A percentile compares a stretch with the other conserved stretches of the same genome.
phyloP scores from a whole-genome alignment of 2,888 invertebrate species.

The Trachelus stipa region DNA sequence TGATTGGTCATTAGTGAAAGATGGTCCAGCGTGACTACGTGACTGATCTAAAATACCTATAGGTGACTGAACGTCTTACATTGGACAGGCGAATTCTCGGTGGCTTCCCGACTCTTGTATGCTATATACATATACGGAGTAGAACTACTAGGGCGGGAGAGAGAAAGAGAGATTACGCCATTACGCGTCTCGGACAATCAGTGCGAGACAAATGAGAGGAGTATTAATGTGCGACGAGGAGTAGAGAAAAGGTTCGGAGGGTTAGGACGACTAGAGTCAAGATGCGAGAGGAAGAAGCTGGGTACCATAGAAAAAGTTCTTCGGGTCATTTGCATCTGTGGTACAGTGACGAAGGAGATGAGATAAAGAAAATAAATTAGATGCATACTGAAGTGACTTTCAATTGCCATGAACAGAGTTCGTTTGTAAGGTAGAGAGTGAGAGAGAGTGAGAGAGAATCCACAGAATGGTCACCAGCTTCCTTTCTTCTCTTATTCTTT shows the following conservation, averaged over 20 bases:
- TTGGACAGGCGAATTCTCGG: conserved; percentile 19
- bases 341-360: neutral
- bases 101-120: conserved; percentile 8
- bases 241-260: neutral
- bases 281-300: neutral
- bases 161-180: conserved; percentile 51
- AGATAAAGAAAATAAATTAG: conserved; percentile 43
- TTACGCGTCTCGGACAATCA: conserved; percentile 59
- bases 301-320: neutral
- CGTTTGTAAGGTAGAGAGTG: conserved; percentile 19
- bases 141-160: neutral
- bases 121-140: neutral
- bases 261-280: conserved; percentile 13
- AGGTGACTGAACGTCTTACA: conserved; percentile 27
- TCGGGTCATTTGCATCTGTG: conserved; percentile 7
- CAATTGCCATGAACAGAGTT: conserved; percentile 38
- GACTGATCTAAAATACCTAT: conserved; percentile 30
- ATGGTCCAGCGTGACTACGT: conserved; percentile 23
- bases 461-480: no score
- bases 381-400: conserved; percentile 45
- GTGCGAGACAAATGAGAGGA: conserved; percentile 60
- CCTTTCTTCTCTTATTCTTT: no score
- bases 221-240: conserved; percentile 49
- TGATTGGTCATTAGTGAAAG: neutral
- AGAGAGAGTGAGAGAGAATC: conserved; percentile 22